These are phyloP conservation scores for Gallinago undulata DNA, from an alignment of 2,113 vertebrate species.

Conservation along the genomic window DNA sequence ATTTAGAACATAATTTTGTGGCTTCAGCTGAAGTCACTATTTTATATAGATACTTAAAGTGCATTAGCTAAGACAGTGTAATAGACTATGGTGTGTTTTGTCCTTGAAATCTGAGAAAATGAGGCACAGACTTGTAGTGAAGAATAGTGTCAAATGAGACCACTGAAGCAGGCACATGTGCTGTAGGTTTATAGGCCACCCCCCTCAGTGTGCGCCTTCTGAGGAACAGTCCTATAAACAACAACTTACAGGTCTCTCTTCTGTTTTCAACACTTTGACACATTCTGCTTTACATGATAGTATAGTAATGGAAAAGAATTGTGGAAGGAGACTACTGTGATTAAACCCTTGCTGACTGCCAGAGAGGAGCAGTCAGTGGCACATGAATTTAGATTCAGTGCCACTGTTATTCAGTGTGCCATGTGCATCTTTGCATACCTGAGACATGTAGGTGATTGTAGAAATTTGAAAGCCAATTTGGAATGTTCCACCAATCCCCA, in stretches of 20 bases:
- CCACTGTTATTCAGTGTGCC: not conserved
- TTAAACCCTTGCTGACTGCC: not conserved
- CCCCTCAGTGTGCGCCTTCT: not conserved
- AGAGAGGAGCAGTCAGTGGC: not conserved
- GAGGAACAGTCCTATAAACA: not conserved
- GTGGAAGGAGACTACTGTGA: not conserved
- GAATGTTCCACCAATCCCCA: conserved; percentile 83
- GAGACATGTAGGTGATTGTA: conserved; percentile 78
- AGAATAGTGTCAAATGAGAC: not conserved
- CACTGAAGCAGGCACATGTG: not conserved
- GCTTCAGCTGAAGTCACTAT: not conserved
- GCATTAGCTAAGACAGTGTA: not conserved
- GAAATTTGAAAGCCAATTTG: conserved; percentile 81
- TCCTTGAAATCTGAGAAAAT: not conserved
- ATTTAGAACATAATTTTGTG: not conserved
- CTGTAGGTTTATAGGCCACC: not conserved
- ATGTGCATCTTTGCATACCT: conserved; percentile 58
- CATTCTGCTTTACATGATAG: not conserved
- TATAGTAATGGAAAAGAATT: not conserved
- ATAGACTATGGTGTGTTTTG: not conserved
- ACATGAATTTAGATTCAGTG: not conserved
- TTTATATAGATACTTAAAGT: not conserved
- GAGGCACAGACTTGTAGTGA: not conserved
- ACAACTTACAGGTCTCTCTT: not conserved
- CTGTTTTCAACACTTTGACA: not conserved